Base-by-base conservation (phyloP, 2,888 invertebrate genomes). In the Hyposoter didymator region DNA sequence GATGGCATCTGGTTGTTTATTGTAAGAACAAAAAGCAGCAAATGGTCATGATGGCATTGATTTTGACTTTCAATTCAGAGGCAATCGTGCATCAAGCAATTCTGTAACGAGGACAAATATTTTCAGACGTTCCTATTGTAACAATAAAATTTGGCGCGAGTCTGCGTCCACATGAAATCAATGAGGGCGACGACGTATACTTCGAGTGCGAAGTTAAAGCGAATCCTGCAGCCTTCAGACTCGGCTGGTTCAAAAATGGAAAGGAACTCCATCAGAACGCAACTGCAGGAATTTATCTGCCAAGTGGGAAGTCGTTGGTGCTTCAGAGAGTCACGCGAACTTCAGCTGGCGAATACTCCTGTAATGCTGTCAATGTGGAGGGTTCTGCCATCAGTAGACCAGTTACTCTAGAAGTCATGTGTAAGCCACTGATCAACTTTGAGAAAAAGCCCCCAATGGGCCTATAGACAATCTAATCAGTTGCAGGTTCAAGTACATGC, bases 151-250 rank as follows among this genome's bases (percentile, higher is more conserved):
- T 98, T 96, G 98, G 98, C 74, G 97, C 97, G 87, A 97, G 96
- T 90, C 94, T 98, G 88, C 97, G 97, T 93, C 97, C 98, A 7
- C 96, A 97, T 89, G 97, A 97, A 94, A 98, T 98, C 92, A 98
- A 97, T 94, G 98, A 98, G 94, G 97, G 97, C 39, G 97, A 97
- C 92, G 98, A 98, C 94, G 97, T 97, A 72, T 98, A 98, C 94
- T 98, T 98, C 94, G 98, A 98, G 93, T 98, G 98, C 94, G 96
- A 96, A 89, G 97, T 98, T 87, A 96, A 96, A 92, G 97, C 98
- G 73, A 98, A 98, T 94, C 98, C 98, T 10, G 96, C 96, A 91
- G 96, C 96, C 17, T 97, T 97, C 94, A 97, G 97, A 92, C 96
- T 98, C 90, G 96, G 97, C 81, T 98, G 98, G 98, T 97, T 96